These are phyloP conservation scores for Propithecus deckenii DNA, from an alignment of 2,797 vertebrate species.

Conservation along the genomic window DNA sequence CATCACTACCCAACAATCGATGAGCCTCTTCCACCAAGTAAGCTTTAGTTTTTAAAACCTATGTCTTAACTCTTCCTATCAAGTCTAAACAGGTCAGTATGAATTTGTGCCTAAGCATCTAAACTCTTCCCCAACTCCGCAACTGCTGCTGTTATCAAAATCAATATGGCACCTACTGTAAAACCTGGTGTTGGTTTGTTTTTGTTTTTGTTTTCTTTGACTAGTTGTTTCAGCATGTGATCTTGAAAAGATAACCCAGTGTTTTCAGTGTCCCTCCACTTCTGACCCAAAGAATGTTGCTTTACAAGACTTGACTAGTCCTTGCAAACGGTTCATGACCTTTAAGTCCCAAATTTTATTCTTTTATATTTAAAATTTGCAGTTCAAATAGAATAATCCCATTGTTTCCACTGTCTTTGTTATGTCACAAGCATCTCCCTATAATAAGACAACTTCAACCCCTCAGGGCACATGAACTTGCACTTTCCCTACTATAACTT, in stretches of 20 bases:
- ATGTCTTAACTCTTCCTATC: conserved; percentile 81
- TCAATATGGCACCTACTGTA: background rate
- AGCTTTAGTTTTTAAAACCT: conserved; percentile 88
- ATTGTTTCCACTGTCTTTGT: background rate
- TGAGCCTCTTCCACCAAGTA: conserved; percentile 99
- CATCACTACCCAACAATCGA: conserved; percentile 97
- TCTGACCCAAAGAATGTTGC: conserved; percentile 14
- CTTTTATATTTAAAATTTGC: background rate
- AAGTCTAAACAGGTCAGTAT: conserved; percentile 83
- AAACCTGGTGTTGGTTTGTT: background rate
- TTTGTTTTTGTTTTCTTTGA: background rate
- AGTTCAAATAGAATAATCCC: background rate
- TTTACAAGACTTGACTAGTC: background rate
- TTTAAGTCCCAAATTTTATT: conserved; percentile 29
- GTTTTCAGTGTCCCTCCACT: background rate
- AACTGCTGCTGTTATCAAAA: background rate
- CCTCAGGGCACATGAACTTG: background rate
- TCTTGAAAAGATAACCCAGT: background rate
- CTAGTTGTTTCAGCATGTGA: conserved; percentile 15
- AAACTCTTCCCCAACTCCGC: conserved; percentile 48
- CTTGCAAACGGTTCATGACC: conserved; percentile 3
- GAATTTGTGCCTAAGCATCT: conserved; percentile 70
- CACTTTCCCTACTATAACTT: background rate
- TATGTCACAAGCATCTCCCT: background rate
- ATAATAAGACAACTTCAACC: background rate